Evolutionary conservation across 2,888 invertebrate species (phyloP).

Genomic region (Prenolepis imparis): DNA sequence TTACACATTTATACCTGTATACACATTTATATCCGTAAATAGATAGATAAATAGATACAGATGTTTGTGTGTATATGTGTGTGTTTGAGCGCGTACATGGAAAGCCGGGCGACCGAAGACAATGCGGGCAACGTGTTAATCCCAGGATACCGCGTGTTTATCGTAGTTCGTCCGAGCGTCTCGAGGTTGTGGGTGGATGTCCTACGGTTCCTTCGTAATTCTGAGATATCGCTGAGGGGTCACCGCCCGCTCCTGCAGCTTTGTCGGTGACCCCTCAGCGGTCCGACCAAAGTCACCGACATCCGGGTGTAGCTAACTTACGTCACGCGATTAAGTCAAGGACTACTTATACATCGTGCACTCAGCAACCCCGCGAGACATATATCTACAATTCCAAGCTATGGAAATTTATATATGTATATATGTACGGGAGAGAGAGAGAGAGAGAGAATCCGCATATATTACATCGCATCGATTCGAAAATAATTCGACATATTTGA

Average conservation of each 20-base stretch:
- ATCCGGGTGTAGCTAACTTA: constrained; percentile 68
- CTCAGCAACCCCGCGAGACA: constrained; percentile 27
- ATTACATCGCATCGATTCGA: background rate
- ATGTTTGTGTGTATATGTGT: background rate
- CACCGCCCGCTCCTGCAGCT: constrained; percentile 52
- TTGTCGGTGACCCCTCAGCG: constrained; percentile 36
- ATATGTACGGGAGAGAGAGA: background rate
- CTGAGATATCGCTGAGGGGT: constrained; percentile 18
- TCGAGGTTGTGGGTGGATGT: constrained; percentile 57
- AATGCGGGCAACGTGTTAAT: constrained; percentile 77
- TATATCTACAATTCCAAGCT: constrained; percentile 28
- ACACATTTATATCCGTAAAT: constrained; percentile 36
- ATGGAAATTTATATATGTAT: constrained; percentile 34
- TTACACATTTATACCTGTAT: constrained; percentile 42
- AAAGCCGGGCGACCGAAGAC: constrained; percentile 61
- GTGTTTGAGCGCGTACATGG: background rate
- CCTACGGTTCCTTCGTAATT: constrained; percentile 39
- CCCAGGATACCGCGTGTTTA: constrained; percentile 76
- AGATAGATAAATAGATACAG: background rate
- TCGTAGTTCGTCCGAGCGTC: constrained; percentile 69
- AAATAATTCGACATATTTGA: constrained; percentile 28
- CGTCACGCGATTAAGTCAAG: constrained; percentile 70
- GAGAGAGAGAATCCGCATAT: background rate
- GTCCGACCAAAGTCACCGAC: constrained; percentile 64
- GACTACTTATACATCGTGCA: constrained; percentile 39